A percentile compares a stretch with the other conserved stretches of the same genome.
Evolutionary conservation across 2,113 vertebrate genomes (phyloP).

Genomic region (Circaetus gallicus): DNA sequence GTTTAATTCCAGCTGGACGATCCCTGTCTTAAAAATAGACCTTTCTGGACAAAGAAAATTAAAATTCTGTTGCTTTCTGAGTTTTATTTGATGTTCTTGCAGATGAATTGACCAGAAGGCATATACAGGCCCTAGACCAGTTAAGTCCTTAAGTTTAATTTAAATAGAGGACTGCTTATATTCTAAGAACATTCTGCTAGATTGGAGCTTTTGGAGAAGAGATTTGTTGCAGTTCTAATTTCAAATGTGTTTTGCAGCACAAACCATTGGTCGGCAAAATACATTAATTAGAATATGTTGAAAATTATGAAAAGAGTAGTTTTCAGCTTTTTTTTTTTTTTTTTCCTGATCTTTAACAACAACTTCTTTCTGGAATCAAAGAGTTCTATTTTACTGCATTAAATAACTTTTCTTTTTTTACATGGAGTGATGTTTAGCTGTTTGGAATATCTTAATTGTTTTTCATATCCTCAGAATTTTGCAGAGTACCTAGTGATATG

Average conservation of each 20-base stretch:
- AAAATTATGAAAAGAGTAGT: neutral
- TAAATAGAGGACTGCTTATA: neutral
- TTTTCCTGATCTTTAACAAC: neutral
- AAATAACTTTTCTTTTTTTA: neutral
- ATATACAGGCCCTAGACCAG: neutral
- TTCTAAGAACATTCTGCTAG: neutral
- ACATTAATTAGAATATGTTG: neutral
- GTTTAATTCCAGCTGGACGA: neutral
- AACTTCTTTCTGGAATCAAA: neutral
- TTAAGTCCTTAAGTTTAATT: neutral
- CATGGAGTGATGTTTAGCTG: neutral
- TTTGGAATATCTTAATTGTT: neutral
- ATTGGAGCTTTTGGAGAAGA: neutral
- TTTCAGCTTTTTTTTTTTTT: neutral
- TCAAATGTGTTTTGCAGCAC: neutral
- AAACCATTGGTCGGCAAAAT: neutral
- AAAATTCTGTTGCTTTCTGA: neutral
- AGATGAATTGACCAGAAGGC: neutral
- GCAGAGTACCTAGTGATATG: neutral
- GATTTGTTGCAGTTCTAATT: neutral
- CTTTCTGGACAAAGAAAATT: neutral
- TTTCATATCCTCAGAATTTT: neutral
- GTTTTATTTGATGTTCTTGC: neutral
- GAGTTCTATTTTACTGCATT: neutral
- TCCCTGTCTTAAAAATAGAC: neutral